Conservation (phyloP, 2,888 invertebrate species). For the Thyatira batis region DNA sequence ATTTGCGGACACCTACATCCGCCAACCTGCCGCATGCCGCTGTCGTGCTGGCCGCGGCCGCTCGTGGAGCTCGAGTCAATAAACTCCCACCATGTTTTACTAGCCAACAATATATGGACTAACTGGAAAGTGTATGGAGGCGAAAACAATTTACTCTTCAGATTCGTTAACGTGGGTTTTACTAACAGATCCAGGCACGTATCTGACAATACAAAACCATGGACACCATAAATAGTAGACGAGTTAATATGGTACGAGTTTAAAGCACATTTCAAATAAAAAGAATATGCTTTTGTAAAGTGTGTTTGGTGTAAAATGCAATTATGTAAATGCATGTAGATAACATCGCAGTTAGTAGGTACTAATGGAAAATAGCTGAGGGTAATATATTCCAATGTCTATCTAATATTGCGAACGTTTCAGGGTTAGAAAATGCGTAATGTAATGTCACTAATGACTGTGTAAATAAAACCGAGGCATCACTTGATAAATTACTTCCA, state of each 20-base stretch:
- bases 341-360: not conserved
- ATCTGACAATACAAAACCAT: not conserved
- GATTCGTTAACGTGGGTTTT: slow-evolving; percentile 9
- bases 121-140: slow-evolving; percentile 31
- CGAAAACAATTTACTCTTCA: slow-evolving; percentile 21
- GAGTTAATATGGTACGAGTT: not conserved
- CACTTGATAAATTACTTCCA: not conserved
- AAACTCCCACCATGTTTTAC: slow-evolving; percentile 59
- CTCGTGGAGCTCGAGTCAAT: slow-evolving; percentile 51
- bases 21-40: slow-evolving; percentile 64
- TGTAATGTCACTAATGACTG: not conserved
- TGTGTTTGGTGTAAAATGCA: slow-evolving; percentile 17
- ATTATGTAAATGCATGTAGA: slow-evolving; percentile 1
- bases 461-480: not conserved
- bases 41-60: slow-evolving; percentile 27
- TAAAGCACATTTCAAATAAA: not conserved
- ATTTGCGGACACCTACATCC: slow-evolving; percentile 79
- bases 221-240: not conserved
- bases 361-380: not conserved
- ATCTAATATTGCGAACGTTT: not conserved
- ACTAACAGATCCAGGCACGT: not conserved
- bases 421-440: not conserved
- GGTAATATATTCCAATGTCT: not conserved
- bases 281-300: slow-evolving; percentile 3
- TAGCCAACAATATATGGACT: slow-evolving; percentile 32